Percentiles rank a stretch among this genome's conserved stretches.
phyloP scores from a whole-genome alignment of 1,140 invertebrate genomes.

The Drosophila prosaltans region DNA sequence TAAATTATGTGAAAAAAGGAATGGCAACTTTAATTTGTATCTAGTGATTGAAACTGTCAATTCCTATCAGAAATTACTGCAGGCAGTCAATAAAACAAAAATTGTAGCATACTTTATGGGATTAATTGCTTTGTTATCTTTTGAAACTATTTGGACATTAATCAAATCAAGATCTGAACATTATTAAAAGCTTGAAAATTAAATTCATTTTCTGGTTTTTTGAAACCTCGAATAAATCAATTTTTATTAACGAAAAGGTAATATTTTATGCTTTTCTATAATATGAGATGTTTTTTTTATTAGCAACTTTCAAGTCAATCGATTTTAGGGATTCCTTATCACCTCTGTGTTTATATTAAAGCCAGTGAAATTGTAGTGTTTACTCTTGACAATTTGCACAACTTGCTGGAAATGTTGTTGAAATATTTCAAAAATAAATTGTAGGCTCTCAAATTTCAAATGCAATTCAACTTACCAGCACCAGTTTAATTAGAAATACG shows the following conservation, averaged over 20 bases:
- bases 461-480: constrained; percentile 86
- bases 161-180: too few species aligned
- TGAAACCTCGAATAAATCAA: too few species aligned
- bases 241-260: too few species aligned
- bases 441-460: background rate
- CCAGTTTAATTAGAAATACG: constrained; percentile 91
- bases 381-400: constrained; percentile 83
- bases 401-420: constrained; percentile 82
- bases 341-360: constrained; percentile 54
- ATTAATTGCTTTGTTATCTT: background rate
- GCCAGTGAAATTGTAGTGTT: constrained; percentile 74
- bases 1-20: too few species aligned
- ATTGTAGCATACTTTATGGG: background rate
- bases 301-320: background rate
- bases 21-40: too few species aligned
- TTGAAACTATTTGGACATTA: too few species aligned
- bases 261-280: background rate
- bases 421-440: background rate
- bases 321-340: constrained; percentile 31
- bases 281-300: background rate
- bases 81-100: background rate
- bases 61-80: too few species aligned
- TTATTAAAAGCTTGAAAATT: too few species aligned
- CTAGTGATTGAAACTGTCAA: too few species aligned
- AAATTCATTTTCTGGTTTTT: too few species aligned